phyloP scores from a whole-genome alignment of 2,797 vertebrate species.

The Echeneis naucrates region DNA sequence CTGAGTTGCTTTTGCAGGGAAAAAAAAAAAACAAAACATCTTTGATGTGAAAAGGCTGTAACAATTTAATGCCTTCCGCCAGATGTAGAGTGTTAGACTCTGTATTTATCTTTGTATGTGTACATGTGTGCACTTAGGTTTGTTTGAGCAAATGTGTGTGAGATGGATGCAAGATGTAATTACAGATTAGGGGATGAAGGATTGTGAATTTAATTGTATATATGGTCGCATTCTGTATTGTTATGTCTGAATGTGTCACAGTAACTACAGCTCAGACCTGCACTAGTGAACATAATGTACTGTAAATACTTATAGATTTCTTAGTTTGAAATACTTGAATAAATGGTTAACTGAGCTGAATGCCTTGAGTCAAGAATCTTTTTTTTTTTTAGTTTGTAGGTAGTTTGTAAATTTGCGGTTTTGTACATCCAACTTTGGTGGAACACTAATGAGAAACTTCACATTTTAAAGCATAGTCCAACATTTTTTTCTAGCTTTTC shows the following conservation, averaged over 20 bases:
- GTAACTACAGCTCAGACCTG: slow-evolving; percentile 77
- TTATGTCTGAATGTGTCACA: slow-evolving; percentile 73
- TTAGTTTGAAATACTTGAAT: slow-evolving; percentile 85
- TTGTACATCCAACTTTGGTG: background rate
- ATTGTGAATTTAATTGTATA: slow-evolving; percentile 64
- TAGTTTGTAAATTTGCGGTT: background rate
- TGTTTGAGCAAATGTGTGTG: slow-evolving; percentile 54
- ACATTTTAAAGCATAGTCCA: background rate
- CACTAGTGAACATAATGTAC: slow-evolving; percentile 83
- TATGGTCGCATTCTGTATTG: slow-evolving; percentile 71
- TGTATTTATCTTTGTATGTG: slow-evolving; percentile 57
- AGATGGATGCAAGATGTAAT: slow-evolving; percentile 22
- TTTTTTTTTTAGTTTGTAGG: background rate
- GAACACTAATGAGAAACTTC: background rate
- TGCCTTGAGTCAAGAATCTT: slow-evolving; percentile 9
- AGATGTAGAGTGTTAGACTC: slow-evolving; percentile 62
- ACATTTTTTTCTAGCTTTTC: background rate
- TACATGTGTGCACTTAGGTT: slow-evolving; percentile 56
- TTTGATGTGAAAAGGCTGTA: slow-evolving; percentile 66
- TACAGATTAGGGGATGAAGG: slow-evolving; percentile 42
- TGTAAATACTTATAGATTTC: slow-evolving; percentile 80
- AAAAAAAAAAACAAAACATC: slow-evolving; percentile 61
- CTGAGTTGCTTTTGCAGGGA: slow-evolving; percentile 53
- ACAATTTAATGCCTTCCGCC: slow-evolving; percentile 69
- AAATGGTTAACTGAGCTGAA: slow-evolving; percentile 78